Percentiles rank a stretch among this genome's conserved stretches.
These are phyloP conservation scores for Parnassius orleans DNA, from an alignment of 2,888 invertebrate genomes.

Conservation along the genomic window DNA sequence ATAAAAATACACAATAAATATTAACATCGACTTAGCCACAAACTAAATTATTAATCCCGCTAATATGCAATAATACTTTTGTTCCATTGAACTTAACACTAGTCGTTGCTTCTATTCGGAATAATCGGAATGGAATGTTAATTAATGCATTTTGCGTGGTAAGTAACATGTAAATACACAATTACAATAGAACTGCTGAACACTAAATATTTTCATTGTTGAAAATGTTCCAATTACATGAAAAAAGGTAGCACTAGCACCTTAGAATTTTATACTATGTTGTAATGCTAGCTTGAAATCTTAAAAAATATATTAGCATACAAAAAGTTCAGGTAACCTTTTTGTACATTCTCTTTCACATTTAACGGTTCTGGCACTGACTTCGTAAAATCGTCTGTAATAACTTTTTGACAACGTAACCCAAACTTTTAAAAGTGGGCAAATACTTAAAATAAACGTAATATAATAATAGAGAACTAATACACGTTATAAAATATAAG, in stretches of 20 bases:
- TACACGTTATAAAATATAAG: conserved; percentile 12
- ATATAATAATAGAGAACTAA: background rate
- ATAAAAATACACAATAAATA: conserved; percentile 81
- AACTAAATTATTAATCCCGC: conserved; percentile 59
- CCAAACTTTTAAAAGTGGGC: background rate
- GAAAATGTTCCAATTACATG: conserved; percentile 5
- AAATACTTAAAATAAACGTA: background rate
- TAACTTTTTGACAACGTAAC: background rate
- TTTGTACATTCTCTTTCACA: conserved; percentile 58
- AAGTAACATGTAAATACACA: conserved; percentile 9
- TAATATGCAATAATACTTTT: conserved; percentile 75
- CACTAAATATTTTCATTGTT: background rate
- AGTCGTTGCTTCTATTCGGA: conserved; percentile 37
- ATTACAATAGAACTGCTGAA: conserved; percentile 9
- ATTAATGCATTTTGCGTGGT: conserved; percentile 12
- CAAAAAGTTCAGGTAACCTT: conserved; percentile 70
- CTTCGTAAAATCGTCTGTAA: conserved; percentile 27
- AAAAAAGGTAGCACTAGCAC: conserved; percentile 44
- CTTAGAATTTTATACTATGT: conserved; percentile 36
- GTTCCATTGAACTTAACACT: conserved; percentile 61
- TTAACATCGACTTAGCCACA: conserved; percentile 73
- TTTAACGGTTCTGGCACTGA: conserved; percentile 14
- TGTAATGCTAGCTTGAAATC: conserved; percentile 35
- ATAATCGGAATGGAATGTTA: conserved; percentile 46
- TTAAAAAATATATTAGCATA: conserved; percentile 47